Base-by-base conservation (phyloP, 2,888 invertebrate genomes). In the Troides aeacus region DNA sequence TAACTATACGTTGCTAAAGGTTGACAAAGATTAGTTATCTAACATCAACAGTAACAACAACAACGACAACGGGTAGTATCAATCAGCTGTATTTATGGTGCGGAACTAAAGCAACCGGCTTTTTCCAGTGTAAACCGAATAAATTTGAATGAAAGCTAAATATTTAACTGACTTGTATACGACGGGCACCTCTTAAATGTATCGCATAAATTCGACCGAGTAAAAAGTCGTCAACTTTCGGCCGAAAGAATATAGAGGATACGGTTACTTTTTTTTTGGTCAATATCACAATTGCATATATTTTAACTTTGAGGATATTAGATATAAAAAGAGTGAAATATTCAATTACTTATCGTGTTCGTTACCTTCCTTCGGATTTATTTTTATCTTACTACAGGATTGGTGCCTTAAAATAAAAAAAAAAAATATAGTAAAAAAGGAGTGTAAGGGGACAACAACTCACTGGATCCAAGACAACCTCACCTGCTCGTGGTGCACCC, bases 81-180 rank as follows among this genome's bases (percentile, higher is more conserved):
- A 86, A 87, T 89, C 88, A 84, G 78, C 65, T 69, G 74, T 83
- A 86, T 87, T 87, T 85, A 86, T 79, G 81, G 78, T 71, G 79
- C 82, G 85, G 84, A 87, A 87, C 87, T 84, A 84, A 86, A 86
- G 79, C 75, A 70, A 74, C 68, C 72, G 74, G 74, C 79, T 84
- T 83, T 84, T 86, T 83, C 77, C 77, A 78, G 80, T 86, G 87
- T 85, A 86, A 89, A 81, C 85, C 86, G 86, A 79, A 86, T 87
- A 88, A 88, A 88, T 90, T 86, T 83, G 84, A 85, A 86, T 84
- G 86, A 84, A 84, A 86, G 86, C 86, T 87, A 85, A 88, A 88
- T 87, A 85, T 88, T 87, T 86, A 88, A 86, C 86, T 86, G 90
- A 86, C 86, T 87, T 84, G 88, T 89, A 86, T 88, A 88, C 87